These are phyloP conservation scores for Apis laboriosa DNA, from an alignment of 1,140 invertebrate genomes.

Conservation along the genomic window DNA sequence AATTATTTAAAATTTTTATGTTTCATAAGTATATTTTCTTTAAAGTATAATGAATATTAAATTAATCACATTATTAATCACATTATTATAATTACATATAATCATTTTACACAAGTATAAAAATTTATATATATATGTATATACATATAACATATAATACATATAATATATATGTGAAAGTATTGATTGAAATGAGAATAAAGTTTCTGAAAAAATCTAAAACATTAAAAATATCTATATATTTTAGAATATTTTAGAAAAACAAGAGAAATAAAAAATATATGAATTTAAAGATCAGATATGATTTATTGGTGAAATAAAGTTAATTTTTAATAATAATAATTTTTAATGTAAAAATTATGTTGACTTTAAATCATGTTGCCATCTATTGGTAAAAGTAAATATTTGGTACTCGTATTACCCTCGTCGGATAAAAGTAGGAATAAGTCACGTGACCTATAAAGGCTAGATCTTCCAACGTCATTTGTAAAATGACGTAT, in stretches of 20 bases:
- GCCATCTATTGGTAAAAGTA: neutral
- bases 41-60: too few species aligned
- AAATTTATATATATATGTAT: neutral
- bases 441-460: neutral
- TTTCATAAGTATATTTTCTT: too few species aligned
- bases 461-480: neutral
- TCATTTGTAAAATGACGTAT: neutral
- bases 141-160: neutral
- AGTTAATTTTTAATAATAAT: neutral
- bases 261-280: neutral
- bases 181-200: neutral
- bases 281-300: neutral
- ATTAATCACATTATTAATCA: too few species aligned
- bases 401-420: neutral
- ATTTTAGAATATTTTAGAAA: neutral
- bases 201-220: neutral
- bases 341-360: neutral
- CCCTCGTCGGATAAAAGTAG: neutral
- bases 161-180: neutral
- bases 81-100: too few species aligned
- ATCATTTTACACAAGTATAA: too few species aligned
- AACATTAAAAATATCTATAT: neutral
- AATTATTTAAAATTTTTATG: too few species aligned
- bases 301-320: neutral
- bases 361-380: neutral